Conservation (phyloP, 2,888 invertebrate species). For the Ophion obscuratus region DNA sequence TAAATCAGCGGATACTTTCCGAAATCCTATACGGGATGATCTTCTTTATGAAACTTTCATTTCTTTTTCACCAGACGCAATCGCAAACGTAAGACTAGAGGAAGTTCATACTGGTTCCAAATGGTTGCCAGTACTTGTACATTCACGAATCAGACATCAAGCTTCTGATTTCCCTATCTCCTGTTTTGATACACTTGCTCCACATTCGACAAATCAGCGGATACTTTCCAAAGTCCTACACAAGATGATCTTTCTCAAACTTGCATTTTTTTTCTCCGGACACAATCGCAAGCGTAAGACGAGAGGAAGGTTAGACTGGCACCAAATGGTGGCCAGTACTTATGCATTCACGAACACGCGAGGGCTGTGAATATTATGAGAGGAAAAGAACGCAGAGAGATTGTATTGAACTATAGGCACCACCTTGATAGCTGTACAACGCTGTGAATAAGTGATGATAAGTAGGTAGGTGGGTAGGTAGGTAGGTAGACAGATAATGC, state of each 20-base stretch:
- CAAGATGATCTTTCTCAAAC: too few species aligned
- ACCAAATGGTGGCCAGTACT: slow-evolving; percentile 21
- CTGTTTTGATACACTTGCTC: too few species aligned
- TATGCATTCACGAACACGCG: slow-evolving; percentile 6
- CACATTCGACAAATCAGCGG: too few species aligned
- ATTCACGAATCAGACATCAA: neutral
- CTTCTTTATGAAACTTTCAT: too few species aligned
- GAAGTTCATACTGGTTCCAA: too few species aligned
- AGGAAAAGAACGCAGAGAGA: slow-evolving; percentile 11
- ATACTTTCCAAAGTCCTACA: too few species aligned
- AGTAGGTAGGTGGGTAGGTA: slow-evolving; percentile 83
- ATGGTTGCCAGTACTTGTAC: neutral
- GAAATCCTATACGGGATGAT: too few species aligned
- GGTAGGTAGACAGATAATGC: slow-evolving; percentile 76
- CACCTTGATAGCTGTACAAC: slow-evolving; percentile 72
- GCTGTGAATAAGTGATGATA: slow-evolving; percentile 80
- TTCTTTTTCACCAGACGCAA: too few species aligned
- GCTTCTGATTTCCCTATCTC: too few species aligned
- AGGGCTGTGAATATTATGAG: slow-evolving; percentile 27
- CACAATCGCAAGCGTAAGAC: neutral
- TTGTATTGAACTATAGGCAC: slow-evolving; percentile 44
- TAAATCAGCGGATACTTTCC: too few species aligned
- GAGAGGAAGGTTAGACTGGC: neutral
- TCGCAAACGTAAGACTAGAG: neutral
- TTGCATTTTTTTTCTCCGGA: neutral